Conservation (phyloP, 2,113 vertebrate genomes). For the Trochalopteron elliotii region DNA sequence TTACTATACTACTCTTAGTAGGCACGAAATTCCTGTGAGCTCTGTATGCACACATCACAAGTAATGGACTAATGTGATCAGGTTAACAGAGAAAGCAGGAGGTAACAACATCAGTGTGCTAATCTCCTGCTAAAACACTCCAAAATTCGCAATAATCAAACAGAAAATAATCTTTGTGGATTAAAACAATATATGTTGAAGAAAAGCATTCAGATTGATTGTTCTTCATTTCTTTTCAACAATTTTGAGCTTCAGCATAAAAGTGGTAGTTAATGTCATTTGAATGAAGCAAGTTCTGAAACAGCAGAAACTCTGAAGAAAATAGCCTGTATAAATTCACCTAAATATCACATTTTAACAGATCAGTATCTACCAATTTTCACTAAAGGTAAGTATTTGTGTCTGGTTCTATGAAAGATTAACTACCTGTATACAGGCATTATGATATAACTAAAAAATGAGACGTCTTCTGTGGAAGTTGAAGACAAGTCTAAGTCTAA, state of each 20-base stretch:
- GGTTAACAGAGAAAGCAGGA: background rate
- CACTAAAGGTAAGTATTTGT: background rate
- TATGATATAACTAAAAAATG: background rate
- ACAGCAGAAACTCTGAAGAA: background rate
- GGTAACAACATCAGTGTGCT: background rate
- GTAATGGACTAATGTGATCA: background rate
- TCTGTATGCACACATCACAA: background rate
- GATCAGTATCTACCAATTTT: background rate
- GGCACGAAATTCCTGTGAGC: background rate
- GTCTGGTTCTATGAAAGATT: background rate
- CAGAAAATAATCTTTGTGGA: background rate
- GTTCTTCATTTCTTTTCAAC: background rate
- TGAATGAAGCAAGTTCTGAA: background rate
- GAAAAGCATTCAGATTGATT: background rate
- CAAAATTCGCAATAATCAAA: background rate
- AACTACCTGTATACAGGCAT: background rate
- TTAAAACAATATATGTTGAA: background rate
- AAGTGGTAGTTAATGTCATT: fast-evolving
- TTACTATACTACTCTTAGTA: background rate
- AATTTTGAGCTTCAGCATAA: background rate
- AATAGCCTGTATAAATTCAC: background rate
- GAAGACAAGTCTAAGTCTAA: background rate
- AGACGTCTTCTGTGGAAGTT: background rate
- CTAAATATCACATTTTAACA: background rate
- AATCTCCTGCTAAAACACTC: background rate